Evolutionary conservation across 2,113 vertebrate genomes (phyloP).

Genomic region (Crotalus viridis): DNA sequence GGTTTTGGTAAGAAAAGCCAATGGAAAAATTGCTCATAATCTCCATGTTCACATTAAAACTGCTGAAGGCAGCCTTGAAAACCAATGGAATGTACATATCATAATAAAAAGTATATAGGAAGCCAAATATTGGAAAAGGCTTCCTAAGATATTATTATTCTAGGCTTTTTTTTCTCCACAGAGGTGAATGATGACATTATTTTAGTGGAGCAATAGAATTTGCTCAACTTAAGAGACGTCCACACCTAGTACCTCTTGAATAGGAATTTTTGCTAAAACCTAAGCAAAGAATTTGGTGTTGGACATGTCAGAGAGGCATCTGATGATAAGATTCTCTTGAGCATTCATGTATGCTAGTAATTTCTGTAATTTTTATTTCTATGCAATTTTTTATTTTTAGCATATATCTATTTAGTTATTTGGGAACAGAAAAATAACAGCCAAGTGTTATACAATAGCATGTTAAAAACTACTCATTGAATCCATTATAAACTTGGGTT

Average conservation of each 20-base stretch:
- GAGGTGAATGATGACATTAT: constrained; percentile 62
- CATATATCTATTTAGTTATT: background rate
- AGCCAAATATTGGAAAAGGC: constrained; percentile 65
- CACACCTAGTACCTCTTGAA: background rate
- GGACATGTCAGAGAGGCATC: background rate
- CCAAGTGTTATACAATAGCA: background rate
- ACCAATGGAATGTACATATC: constrained; percentile 71
- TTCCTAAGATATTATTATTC: constrained; percentile 66
- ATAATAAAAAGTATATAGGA: constrained; percentile 56
- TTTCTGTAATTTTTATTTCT: background rate
- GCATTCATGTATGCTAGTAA: background rate
- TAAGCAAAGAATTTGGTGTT: background rate
- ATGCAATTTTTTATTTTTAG: background rate
- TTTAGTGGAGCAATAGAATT: constrained; percentile 50
- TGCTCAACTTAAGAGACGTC: constrained; percentile 35
- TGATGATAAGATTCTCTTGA: background rate
- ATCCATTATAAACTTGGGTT: too few species aligned
- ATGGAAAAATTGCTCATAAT: constrained; percentile 65
- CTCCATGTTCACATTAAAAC: constrained; percentile 56
- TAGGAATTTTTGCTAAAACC: background rate
- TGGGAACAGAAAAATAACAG: background rate
- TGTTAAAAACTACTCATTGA: background rate
- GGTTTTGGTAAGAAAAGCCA: constrained; percentile 64
- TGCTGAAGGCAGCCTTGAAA: constrained; percentile 62
- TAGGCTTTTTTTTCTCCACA: constrained; percentile 45